phyloP scores from a whole-genome alignment of 2,113 vertebrate genomes.

The Podilymbus podiceps region DNA sequence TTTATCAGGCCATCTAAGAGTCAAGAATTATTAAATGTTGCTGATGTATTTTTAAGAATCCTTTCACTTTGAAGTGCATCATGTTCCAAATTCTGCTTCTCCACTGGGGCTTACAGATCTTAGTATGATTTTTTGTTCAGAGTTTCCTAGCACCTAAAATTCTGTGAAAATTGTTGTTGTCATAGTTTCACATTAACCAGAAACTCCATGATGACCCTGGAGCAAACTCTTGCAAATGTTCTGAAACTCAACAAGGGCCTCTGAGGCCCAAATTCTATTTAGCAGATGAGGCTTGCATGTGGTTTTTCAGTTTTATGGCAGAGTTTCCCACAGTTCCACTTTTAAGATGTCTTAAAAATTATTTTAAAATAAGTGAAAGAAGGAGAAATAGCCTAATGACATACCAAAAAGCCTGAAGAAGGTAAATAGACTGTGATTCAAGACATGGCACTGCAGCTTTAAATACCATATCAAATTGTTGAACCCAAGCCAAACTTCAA shows the following conservation, averaged over 20 bases:
- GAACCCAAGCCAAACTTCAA: constrained; percentile 46
- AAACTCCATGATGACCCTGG: constrained; percentile 5
- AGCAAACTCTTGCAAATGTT: constrained; percentile 22
- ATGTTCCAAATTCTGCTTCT: background rate
- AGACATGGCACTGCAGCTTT: background rate
- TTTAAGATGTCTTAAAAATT: background rate
- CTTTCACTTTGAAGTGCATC: background rate
- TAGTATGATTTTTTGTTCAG: background rate
- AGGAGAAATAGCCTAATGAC: background rate
- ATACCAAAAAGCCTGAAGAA: background rate
- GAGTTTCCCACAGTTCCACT: constrained; percentile 38
- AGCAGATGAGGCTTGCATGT: background rate
- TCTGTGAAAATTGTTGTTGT: background rate
- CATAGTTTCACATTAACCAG: background rate
- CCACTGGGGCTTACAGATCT: background rate
- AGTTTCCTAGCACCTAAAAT: background rate
- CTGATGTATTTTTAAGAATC: background rate
- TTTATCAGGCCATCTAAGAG: background rate
- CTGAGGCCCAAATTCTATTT: background rate
- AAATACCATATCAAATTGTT: constrained; percentile 19
- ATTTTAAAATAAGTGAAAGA: constrained; percentile 15
- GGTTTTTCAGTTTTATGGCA: constrained; percentile 37
- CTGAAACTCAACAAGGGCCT: constrained; percentile 11
- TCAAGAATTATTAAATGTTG: background rate
- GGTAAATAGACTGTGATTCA: background rate